Evolutionary conservation across 2,113 vertebrate genomes (phyloP), one percentile per base, ranked within the genome.

Genomic region (Oreotragus oreotragus): DNA sequence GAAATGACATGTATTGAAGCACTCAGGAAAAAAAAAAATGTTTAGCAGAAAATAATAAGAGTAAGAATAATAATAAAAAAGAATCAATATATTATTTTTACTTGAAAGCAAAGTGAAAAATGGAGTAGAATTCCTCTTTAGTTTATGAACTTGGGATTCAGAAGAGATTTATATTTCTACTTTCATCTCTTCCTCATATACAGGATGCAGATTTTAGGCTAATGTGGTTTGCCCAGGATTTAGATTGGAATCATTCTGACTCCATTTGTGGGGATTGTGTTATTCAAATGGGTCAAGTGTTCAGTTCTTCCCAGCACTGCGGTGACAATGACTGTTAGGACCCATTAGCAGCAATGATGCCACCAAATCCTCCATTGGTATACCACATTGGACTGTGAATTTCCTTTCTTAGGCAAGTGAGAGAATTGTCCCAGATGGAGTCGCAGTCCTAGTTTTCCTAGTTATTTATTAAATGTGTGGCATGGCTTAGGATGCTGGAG

Each of bases 271-370:
- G 36, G 73, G 43, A 25, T 28, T 5, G 23, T 12, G 33, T 84
- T 81, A 25, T 51, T 15, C 28, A 27, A 3, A 39, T 30, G 43
- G 45, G 17, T 55, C 19, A 16, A 66, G 60, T 28, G 58, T n/a
- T 70, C 0, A 0, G 0, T 64, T 66, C 43, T 76, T 76, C 55
- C 10, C 8, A 14, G 57, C 21, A 4, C 58, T n/a, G 5, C 0
- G 3, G 1, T 23, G 11, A 30, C 3, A 7, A 16, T 7, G 51
- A 30, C 15, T 13, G n/a, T 14, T 51, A 2, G 7, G 33, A 12
- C 23, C 55, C 25, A 1, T 7, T 3, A 23, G 27, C 25, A 76
- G 16, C 45, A n/a, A 3, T 16, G n/a, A 16, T 36, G 23, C 4
- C 76, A 9, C 16, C 51, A 43, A 6, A 2, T 15, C 6, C 36